phyloP scores from a whole-genome alignment of 2,113 vertebrate species.

The Archocentrus centrarchus region DNA sequence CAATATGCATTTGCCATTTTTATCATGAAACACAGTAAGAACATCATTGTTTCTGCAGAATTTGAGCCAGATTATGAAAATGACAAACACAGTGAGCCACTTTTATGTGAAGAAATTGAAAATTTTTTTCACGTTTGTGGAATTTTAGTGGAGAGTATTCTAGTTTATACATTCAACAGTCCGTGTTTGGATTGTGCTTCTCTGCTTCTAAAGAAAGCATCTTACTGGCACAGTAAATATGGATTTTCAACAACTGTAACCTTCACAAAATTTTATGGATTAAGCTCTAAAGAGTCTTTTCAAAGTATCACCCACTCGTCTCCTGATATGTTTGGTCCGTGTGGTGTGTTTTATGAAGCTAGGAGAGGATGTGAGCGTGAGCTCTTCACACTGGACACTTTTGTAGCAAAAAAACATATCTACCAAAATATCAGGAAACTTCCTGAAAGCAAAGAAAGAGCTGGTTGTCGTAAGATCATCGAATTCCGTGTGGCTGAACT shows the following conservation, averaged over 20 bases:
- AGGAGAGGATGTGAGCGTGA: background rate
- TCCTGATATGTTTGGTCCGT: background rate
- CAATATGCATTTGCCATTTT: background rate
- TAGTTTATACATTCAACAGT: background rate
- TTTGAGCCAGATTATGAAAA: rapidly evolving
- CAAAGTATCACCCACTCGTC: background rate
- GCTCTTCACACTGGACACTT: background rate
- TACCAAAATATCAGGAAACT: rapidly evolving
- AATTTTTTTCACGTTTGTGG: background rate
- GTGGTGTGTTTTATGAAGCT: background rate
- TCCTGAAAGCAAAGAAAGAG: rapidly evolving
- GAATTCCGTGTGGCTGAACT: rapidly evolving
- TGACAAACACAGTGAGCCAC: rapidly evolving
- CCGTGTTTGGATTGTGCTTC: background rate
- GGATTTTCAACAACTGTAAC: background rate
- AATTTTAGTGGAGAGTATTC: background rate
- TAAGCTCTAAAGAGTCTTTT: background rate
- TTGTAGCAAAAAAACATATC: rapidly evolving
- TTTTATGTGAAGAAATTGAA: background rate
- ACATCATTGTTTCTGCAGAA: background rate
- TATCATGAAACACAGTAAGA: background rate
- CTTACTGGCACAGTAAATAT: background rate
- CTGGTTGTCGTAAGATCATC: rapidly evolving
- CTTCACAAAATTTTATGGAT: background rate
- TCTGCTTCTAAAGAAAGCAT: background rate